These are phyloP conservation scores for Tenthredo livida DNA, from an alignment of 2,888 invertebrate species.

Conservation along the genomic window DNA sequence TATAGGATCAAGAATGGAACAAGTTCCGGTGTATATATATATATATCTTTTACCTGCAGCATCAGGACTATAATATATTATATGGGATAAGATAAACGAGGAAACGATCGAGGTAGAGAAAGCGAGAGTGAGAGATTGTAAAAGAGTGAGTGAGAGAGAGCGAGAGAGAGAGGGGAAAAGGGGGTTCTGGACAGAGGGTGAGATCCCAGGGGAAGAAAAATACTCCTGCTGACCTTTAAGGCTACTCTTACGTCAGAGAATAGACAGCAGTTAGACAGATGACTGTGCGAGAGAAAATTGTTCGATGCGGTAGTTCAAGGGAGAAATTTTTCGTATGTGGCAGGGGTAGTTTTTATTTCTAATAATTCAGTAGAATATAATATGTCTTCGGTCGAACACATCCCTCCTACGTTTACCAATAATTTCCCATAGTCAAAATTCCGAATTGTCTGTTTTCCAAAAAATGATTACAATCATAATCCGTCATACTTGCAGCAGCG, in stretches of 20 bases:
- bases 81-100: conserved; percentile 18
- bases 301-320: background rate
- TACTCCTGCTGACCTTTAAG: conserved; percentile 61
- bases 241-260: conserved; percentile 58
- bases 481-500: background rate
- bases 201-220: conserved; percentile 64
- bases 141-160: conserved; percentile 51
- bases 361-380: too few species aligned
- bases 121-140: conserved; percentile 60
- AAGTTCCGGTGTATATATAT: background rate
- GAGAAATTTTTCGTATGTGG: background rate
- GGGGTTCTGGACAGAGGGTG: conserved; percentile 62
- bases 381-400: too few species aligned
- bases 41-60: background rate
- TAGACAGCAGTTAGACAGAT: conserved; percentile 57
- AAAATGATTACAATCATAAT: background rate
- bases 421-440: too few species aligned
- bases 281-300: background rate
- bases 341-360: background rate
- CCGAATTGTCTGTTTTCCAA: background rate
- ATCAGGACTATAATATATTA: background rate
- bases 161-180: conserved; percentile 40
- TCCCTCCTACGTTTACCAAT: too few species aligned
- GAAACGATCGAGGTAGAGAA: conserved; percentile 34
- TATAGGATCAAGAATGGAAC: background rate